Percentiles rank a stretch among this genome's conserved stretches.
These are phyloP conservation scores for Tonatia bakeri DNA, from an alignment of 2,113 vertebrate species.

Conservation along the genomic window DNA sequence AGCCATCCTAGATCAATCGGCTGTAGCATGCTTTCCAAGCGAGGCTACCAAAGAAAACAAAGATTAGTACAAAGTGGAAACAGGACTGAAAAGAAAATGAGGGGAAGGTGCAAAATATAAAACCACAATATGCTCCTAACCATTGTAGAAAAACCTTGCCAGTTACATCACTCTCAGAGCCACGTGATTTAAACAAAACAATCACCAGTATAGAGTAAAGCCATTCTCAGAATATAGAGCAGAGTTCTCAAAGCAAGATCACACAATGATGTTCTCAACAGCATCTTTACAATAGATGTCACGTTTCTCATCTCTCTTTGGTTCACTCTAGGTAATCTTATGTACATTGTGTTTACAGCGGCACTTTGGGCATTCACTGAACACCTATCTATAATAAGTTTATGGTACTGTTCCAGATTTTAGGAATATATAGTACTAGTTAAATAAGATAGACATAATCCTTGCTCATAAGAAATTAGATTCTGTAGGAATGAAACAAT, in stretches of 20 bases:
- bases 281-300: neutral
- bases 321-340: neutral
- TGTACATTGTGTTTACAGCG: neutral
- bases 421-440: neutral
- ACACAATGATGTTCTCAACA: neutral
- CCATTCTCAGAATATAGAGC: neutral
- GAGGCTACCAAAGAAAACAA: neutral
- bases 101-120: neutral
- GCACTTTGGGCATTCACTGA: neutral
- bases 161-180: neutral
- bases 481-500: neutral
- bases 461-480: neutral
- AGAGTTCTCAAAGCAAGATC: neutral
- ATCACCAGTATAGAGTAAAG: neutral
- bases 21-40: neutral
- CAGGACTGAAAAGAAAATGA: neutral
- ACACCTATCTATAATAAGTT: neutral
- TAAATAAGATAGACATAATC: neutral
- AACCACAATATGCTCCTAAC: neutral
- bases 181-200: neutral
- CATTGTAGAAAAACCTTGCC: neutral
- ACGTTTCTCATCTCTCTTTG: neutral
- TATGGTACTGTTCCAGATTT: neutral
- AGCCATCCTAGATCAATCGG: neutral
- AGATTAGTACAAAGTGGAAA: neutral